These are phyloP conservation scores for Plusia festucae DNA, from an alignment of 2,888 invertebrate species.

Conservation along the genomic window DNA sequence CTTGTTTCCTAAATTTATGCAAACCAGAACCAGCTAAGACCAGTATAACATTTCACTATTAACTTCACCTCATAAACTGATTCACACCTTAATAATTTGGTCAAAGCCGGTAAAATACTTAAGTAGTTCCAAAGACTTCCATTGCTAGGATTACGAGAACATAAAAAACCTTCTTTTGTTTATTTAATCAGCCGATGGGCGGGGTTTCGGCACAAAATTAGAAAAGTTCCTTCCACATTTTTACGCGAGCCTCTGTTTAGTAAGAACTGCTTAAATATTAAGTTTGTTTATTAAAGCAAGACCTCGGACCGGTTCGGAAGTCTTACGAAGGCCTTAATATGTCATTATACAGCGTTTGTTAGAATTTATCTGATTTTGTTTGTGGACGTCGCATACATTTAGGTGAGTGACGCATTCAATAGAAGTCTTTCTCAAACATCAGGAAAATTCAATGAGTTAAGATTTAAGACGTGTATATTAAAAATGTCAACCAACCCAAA, in stretches of 20 bases:
- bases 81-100: conserved; percentile 27
- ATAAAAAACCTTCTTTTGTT: conserved; percentile 51
- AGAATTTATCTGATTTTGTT: conserved; percentile 14
- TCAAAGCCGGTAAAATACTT: conserved; percentile 39
- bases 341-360: conserved; percentile 33
- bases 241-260: conserved; percentile 53
- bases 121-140: conserved; percentile 42
- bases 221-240: conserved; percentile 71
- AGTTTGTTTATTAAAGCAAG: conserved; percentile 68
- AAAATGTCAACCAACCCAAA: no score
- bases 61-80: conserved; percentile 23
- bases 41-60: conserved; percentile 3
- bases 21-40: background rate
- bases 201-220: conserved; percentile 68
- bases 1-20: background rate
- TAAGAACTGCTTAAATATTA: conserved; percentile 76
- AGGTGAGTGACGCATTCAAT: background rate
- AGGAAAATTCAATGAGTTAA: no score
- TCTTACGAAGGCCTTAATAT: conserved; percentile 44
- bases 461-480: no score
- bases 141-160: conserved; percentile 36
- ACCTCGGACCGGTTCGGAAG: conserved; percentile 52
- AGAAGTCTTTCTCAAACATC: background rate
- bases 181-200: conserved; percentile 60
- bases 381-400: background rate